Evolutionary conservation across 1,140 invertebrate species (phyloP).

Genomic region (Paralvinella palmiformis): DNA sequence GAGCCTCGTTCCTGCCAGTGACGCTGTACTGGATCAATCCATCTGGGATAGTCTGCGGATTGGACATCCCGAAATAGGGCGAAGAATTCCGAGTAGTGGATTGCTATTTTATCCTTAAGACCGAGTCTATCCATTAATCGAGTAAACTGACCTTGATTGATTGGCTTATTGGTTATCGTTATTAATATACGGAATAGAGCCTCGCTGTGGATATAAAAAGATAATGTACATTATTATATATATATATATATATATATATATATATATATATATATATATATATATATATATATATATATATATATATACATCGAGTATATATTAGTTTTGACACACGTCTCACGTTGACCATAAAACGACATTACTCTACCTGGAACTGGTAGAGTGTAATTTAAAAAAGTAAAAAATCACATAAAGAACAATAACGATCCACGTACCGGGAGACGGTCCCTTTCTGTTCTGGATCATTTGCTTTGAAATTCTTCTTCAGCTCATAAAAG

Average conservation of each 20-base stretch:
- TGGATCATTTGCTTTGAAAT: conserved; percentile 48
- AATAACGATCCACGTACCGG: conserved; percentile 28
- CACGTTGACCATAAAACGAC: too few relatives aligned
- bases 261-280: too few relatives aligned
- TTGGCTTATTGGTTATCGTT: conserved; percentile 29
- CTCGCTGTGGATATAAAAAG: too few relatives aligned
- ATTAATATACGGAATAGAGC: conserved; percentile 40
- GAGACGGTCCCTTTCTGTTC: conserved; percentile 48
- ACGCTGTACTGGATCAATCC: conserved; percentile 46
- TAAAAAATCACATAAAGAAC: too few relatives aligned
- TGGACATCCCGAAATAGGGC: conserved; percentile 28
- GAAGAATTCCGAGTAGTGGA: conserved; percentile 44
- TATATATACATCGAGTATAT: too few relatives aligned
- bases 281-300: too few relatives aligned
- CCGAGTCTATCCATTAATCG: conserved; percentile 39
- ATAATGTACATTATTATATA: too few relatives aligned
- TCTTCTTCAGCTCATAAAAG: conserved; percentile 44
- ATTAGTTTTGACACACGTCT: too few relatives aligned
- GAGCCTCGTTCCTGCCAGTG: conserved; percentile 28
- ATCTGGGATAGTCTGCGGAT: conserved; percentile 35
- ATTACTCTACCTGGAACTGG: too few relatives aligned
- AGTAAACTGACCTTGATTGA: conserved; percentile 31
- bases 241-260: too few relatives aligned
- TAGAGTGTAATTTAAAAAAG: too few relatives aligned
- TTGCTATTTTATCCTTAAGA: conserved; percentile 34